A percentile compares a stretch with the other conserved stretches of the same genome.
These are phyloP conservation scores for Callipepla squamata DNA, from an alignment of 2,113 vertebrate genomes.

Conservation along the genomic window DNA sequence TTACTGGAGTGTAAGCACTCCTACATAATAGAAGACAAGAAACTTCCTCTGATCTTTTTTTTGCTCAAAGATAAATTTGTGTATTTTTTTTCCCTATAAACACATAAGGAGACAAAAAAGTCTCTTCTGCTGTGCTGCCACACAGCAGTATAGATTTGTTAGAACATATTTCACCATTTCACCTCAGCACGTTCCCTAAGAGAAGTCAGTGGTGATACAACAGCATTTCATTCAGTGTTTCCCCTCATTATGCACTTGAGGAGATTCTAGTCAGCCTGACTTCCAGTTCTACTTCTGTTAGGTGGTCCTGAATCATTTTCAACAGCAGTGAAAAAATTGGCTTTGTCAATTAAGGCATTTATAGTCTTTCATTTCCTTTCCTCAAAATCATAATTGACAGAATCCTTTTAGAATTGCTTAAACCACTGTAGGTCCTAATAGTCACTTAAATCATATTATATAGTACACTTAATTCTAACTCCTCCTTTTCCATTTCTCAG, in stretches of 20 bases:
- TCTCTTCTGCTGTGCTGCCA: not conserved
- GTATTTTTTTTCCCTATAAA: accelerated
- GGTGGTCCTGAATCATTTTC: not conserved
- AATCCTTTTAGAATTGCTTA: not conserved
- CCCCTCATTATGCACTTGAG: not conserved
- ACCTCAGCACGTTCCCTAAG: not conserved
- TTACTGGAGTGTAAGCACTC: not conserved
- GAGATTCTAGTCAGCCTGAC: not conserved
- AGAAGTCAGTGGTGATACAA: not conserved
- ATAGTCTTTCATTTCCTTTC: not conserved
- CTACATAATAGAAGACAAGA: not conserved
- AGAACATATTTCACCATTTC: not conserved
- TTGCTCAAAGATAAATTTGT: not conserved
- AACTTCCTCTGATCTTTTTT: not conserved
- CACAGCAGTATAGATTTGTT: not conserved
- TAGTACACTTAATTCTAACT: not conserved
- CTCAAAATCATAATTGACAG: not conserved
- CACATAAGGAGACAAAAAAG: not conserved
- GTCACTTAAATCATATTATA: not conserved
- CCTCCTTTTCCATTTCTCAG: not conserved
- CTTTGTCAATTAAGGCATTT: not conserved
- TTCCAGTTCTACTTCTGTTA: not conserved
- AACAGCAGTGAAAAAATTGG: not conserved
- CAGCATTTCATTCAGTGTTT: not conserved
- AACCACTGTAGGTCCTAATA: not conserved